Evolutionary conservation across 2,888 invertebrate genomes (phyloP).

Genomic region (Lypha dubia): DNA sequence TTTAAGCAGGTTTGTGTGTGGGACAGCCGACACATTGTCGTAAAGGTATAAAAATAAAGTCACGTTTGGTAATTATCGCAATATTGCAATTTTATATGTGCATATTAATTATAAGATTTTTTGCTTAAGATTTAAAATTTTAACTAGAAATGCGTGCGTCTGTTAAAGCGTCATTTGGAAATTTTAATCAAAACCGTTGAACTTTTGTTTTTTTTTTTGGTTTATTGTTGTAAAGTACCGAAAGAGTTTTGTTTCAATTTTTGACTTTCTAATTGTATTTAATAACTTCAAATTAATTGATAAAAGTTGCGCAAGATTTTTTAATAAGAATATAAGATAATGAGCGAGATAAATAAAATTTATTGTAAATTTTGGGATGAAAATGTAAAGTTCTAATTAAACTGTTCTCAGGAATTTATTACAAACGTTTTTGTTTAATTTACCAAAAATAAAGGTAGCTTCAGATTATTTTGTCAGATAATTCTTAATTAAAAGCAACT

Average conservation of each 20-base stretch:
- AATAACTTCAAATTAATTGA: not conserved
- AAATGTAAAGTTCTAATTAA: not conserved
- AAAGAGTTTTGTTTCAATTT: not conserved
- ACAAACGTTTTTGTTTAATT: not conserved
- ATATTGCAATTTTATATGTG: constrained; percentile 72
- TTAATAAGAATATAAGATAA: constrained; percentile 6
- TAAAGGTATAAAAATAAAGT: constrained; percentile 62
- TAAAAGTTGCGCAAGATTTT: not conserved
- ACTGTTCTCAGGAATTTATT: not conserved
- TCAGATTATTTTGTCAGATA: not conserved
- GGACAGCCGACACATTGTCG: not conserved
- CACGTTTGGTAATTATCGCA: constrained; percentile 72
- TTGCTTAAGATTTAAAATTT: constrained; percentile 29
- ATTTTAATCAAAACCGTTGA: constrained; percentile 24
- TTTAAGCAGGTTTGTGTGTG: not conserved
- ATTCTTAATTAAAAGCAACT: not conserved
- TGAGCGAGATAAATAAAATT: not conserved
- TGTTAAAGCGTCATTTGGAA: not conserved
- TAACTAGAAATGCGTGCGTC: constrained; percentile 12
- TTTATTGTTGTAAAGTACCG: not conserved
- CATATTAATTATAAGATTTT: constrained; percentile 68
- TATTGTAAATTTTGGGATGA: not conserved
- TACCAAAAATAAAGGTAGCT: not conserved
- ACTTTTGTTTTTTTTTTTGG: constrained; percentile 5
- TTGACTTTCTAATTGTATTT: not conserved